Evolutionary conservation across 2,797 vertebrate species (phyloP).

Genomic region (Esox lucius): DNA sequence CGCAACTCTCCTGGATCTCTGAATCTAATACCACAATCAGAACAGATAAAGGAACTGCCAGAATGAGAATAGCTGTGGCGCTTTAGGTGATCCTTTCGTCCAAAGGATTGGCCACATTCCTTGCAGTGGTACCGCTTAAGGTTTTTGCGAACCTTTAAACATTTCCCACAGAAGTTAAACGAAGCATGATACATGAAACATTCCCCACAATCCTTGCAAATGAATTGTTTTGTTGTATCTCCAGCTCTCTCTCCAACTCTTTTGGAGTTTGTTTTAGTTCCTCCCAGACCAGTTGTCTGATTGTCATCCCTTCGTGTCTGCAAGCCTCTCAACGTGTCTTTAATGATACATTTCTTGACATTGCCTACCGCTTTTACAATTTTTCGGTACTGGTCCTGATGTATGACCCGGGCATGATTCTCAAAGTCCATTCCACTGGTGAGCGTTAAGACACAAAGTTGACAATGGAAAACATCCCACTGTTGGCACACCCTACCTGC

Average conservation of each 20-base stretch:
- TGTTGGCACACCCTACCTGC: background rate
- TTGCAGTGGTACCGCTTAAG: background rate
- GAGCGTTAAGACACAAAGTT: slow-evolving; percentile 12
- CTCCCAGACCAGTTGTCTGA: background rate
- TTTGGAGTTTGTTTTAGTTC: background rate
- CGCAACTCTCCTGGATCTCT: slow-evolving; percentile 1
- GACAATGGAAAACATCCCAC: slow-evolving; percentile 13
- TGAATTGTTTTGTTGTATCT: background rate
- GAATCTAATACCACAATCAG: background rate
- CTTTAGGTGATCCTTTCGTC: slow-evolving; percentile 4
- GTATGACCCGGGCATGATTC: slow-evolving; percentile 1
- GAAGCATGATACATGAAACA: background rate
- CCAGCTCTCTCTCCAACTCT: background rate
- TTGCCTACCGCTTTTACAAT: background rate
- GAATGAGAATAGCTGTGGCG: slow-evolving; percentile 5
- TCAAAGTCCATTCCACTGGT: slow-evolving; percentile 15
- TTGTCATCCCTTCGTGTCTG: slow-evolving; percentile 1
- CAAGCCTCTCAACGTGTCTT: background rate
- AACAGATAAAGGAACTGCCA: background rate
- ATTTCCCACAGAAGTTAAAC: background rate
- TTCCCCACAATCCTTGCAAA: background rate
- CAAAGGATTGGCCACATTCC: slow-evolving; percentile 9
- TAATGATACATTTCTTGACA: background rate
- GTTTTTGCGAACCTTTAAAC: background rate
- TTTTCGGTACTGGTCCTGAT: slow-evolving; percentile 11